Evolutionary conservation across 2,888 invertebrate genomes (phyloP), one percentile per base, ranked within the genome.

Genomic region (Lithophane semibrunnea): DNA sequence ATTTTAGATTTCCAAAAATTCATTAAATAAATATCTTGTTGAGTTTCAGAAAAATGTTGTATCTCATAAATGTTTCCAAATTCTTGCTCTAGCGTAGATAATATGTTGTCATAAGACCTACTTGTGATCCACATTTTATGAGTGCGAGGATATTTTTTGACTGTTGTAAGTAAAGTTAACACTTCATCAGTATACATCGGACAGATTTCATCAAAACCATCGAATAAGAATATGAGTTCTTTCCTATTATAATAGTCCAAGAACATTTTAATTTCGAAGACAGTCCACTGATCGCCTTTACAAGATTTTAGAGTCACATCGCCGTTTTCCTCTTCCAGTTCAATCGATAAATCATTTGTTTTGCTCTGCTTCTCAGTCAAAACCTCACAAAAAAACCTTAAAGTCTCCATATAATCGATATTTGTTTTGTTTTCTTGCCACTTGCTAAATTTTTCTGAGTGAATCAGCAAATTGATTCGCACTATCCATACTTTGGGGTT

Each of bases 151-250:
- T 66, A 75, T 1, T 49, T 64, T 56, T 16, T 77, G 3, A 86
- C 63, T 0, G 44, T 56, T 37, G 37, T 64, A 2, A 85, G 29
- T 29, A 85, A 73, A 5, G 61, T 42, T 37, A 80, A 56, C 0
- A 83, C 84, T 64, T 75, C 73, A 0, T 65, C 37, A 24, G 75
- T 72, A 24, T 88, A 86, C 52, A 76, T 67, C 0, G 88, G 88
- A 68, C 84, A 88, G 10, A 88, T 82, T 72, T 86, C 88, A 18
- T 88, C 88, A 3, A 88, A 88, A 0, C 86, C 88, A 52, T 52
- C 52, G 52, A 52, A 52, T 7, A 52, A 52, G 16, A 49, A 49
- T 5, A 49, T 8, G 8, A 85, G 13, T 56, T 74, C 76, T n/a
- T 68, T 70, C 16, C 66, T 78, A 42, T 84, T 85, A 52, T 56